A percentile compares a stretch with the other conserved stretches of the same genome.
Evolutionary conservation across 2,888 invertebrate genomes (phyloP).

Genomic region (Hemithea aestivaria): DNA sequence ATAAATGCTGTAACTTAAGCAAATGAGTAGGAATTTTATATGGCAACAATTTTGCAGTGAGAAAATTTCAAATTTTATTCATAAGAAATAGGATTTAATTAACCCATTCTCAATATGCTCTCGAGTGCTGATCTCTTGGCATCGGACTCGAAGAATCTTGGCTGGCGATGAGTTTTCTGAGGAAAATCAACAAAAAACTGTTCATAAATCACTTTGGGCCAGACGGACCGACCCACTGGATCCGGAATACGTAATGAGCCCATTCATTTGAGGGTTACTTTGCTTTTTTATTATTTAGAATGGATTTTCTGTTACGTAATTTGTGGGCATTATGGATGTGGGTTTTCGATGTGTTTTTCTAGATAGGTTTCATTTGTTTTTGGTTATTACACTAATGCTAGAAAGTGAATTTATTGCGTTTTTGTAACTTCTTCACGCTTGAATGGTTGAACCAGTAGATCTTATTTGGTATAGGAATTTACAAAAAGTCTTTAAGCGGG

Average conservation of each 20-base stretch:
- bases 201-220: slow-evolving; percentile 64
- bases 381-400: no score
- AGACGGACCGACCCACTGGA: slow-evolving; percentile 59
- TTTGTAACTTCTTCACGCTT: no score
- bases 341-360: slow-evolving; percentile 1
- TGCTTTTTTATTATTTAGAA: slow-evolving; percentile 47
- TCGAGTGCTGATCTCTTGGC: slow-evolving; percentile 56
- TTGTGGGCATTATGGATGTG: slow-evolving; percentile 24
- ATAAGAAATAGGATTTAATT: slow-evolving; percentile 36
- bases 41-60: no score
- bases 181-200: slow-evolving; percentile 65
- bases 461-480: no score
- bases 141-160: slow-evolving; percentile 48
- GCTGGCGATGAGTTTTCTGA: slow-evolving; percentile 38
- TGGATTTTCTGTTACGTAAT: slow-evolving; percentile 38
- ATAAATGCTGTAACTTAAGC: no score
- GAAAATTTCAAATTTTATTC: no score
- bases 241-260: slow-evolving; percentile 63
- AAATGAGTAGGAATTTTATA: no score
- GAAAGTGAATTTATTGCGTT: no score
- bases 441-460: no score
- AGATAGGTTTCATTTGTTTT: no score
- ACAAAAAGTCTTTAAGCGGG: no score
- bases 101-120: slow-evolving; percentile 63
- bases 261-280: slow-evolving; percentile 60